Base-by-base conservation (phyloP, 2,888 invertebrate species). In the Gymnocheta viridis region DNA sequence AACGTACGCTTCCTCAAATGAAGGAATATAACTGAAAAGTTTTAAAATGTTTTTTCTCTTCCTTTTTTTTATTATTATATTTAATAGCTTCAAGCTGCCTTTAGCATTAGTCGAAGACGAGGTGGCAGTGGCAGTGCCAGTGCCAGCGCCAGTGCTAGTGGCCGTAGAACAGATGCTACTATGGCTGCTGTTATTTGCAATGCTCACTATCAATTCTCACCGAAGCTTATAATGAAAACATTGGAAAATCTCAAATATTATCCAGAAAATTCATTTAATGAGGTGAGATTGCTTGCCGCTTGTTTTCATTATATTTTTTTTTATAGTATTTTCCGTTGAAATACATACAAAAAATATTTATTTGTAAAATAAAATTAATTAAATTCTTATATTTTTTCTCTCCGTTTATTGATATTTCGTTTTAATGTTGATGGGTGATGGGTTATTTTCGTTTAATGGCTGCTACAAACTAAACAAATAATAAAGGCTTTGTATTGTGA, bases 401-500 rank as follows among this genome's bases (percentile, higher is more conserved):
- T 35, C 22, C 12, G 35, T 22, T 56, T 47, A 35, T 44, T 10
- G 5, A 14, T 76, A 32, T 49, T 70, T 49, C 69, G 47, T 60
- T 69, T 67, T 58, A 60, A 47, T 49, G 67, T 14, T 77, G n/a
- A 38, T 41, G 44, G 27, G 27, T 29, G 22, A 29, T 70, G 44
- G 12, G 14, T 60, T 69, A 69, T 60, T 54, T 54, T 54, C 24
- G n/a, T 41, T 78, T 41, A 64, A 49, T 67, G 49, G 19, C 19
- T 78, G 58, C 47, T 47, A 2, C 9, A 32, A 22, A 56, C 19
- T 35, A 47, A n/a, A 56, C 58, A 49, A 58, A 29, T 41, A 49
- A 54, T 35, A 73, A 90, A 96, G 95, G 94, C 95, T 3, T 93
- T 96, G 86, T 92, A 94, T 35, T 95, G 96, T 87, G 98, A 98